Evolutionary conservation across 2,888 invertebrate genomes (phyloP), one percentile per base, ranked within the genome.

Genomic region (Hypselothyrea guttata): DNA sequence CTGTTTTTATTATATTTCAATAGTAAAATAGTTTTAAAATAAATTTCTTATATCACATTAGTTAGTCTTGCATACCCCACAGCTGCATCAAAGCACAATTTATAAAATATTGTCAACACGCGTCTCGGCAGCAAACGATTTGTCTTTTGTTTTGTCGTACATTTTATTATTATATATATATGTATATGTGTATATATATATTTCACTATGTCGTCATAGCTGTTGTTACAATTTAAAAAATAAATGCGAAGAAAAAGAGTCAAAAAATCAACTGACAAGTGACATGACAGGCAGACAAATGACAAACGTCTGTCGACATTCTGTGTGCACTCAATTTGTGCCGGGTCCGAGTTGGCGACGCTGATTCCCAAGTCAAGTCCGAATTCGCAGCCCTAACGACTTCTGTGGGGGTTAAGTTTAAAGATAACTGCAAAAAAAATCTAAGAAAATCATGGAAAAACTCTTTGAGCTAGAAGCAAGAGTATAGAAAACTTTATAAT

Each of bases 281-380:
- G 86, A 81, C 81, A 81, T 81, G 86, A 81, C 86, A 81, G 22
- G 81, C 84, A 81, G 86, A 81, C 86, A 81, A 81, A 81, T 81
- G 81, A 86, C 81, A 81, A 81, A 74, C 66, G 86, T 84, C 84
- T 71, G 79, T 45, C 60, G 49, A 48, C 22, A 22, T 22, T 22
- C 22, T 60, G 75, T 71, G 61, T 67, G 77, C 79, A 78, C 83
- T 78, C 85, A 84, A 78, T 78, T 78, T 59, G 22, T 22, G 63
- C 49, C 44, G 58, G 34, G 58, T 31, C 41, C 37, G 58, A 55
- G 37, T 42, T 9, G 7, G 3, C 5, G 54, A 46, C 8, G 37
- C 28, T 11, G 52, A 38, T 8, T 33, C 33, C 4, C 41, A 35
- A 9, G 35, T 12, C 5, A 42, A 27, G 42, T 37, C 35, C 67